Conservation (phyloP, 2,888 invertebrate species). For the Cosmia pyralina region DNA sequence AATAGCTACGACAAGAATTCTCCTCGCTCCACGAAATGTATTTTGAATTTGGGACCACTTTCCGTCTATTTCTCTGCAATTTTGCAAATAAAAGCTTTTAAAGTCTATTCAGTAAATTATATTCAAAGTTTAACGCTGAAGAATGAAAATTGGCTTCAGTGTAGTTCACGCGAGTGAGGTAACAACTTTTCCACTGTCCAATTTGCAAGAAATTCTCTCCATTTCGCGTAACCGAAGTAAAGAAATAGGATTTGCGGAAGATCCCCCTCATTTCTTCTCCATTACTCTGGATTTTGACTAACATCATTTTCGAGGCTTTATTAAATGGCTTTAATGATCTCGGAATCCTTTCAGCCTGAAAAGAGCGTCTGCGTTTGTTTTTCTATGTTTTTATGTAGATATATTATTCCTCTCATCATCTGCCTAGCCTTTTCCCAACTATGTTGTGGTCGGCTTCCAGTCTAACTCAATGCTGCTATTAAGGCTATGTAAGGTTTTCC, state of each 20-base stretch:
- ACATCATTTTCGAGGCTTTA: slow-evolving; percentile 66
- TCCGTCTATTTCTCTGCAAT: slow-evolving; percentile 47
- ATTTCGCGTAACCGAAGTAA: slow-evolving; percentile 70
- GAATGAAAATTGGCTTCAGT: slow-evolving; percentile 73
- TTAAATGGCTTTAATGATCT: slow-evolving; percentile 65
- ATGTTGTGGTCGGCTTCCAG: neutral
- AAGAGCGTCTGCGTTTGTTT: slow-evolving; percentile 21
- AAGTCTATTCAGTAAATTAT: slow-evolving; percentile 67
- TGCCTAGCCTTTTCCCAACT: neutral
- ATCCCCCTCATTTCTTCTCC: slow-evolving; percentile 69
- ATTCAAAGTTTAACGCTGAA: slow-evolving; percentile 67
- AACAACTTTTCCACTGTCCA: slow-evolving; percentile 78
- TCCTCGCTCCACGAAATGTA: slow-evolving; percentile 43
- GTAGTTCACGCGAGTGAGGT: slow-evolving; percentile 72
- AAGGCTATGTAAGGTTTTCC: neutral
- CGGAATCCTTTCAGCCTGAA: slow-evolving; percentile 55
- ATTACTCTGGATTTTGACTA: slow-evolving; percentile 70
- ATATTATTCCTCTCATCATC: neutral
- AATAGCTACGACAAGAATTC: slow-evolving; percentile 71
- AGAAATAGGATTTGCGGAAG: slow-evolving; percentile 74
- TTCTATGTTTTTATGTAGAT: neutral
- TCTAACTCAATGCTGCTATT: too few species aligned
- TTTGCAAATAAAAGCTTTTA: slow-evolving; percentile 56
- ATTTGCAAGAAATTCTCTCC: slow-evolving; percentile 76
- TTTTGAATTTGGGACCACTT: slow-evolving; percentile 52